phyloP scores from a whole-genome alignment of 2,888 invertebrate genomes.

The Metacarcinus magister region DNA sequence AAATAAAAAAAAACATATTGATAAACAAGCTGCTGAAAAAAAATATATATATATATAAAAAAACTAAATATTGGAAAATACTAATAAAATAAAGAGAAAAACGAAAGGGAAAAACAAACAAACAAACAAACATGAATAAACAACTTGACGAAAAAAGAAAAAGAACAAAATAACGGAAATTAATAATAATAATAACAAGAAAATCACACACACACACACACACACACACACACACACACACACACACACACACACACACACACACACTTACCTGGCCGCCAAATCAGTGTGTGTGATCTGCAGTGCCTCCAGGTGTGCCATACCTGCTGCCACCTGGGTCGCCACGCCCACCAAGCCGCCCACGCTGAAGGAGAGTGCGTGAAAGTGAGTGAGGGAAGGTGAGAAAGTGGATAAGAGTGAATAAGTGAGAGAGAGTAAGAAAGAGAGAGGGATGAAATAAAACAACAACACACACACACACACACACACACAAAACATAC shows the following conservation, averaged over 20 bases:
- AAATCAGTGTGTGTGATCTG: slow-evolving; percentile 68
- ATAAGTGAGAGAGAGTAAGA: neutral
- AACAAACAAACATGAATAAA: neutral
- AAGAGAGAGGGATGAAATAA: neutral
- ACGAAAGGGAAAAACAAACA: neutral
- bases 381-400: slow-evolving; percentile 37
- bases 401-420: neutral
- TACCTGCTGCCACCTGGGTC: slow-evolving; percentile 62
- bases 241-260: neutral
- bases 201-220: neutral
- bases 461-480: neutral
- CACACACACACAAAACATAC: neutral
- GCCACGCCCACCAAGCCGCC: slow-evolving; percentile 57
- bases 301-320: slow-evolving; percentile 63
- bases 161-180: neutral
- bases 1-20: neutral
- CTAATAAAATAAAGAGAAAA: neutral
- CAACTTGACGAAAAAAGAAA: neutral
- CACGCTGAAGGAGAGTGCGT: slow-evolving; percentile 56
- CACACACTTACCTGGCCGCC: slow-evolving; percentile 62
- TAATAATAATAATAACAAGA: neutral
- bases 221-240: slow-evolving; percentile 40
- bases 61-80: neutral
- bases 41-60: neutral
- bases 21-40: neutral